Evolutionary conservation across 2,797 vertebrate genomes (phyloP).

Genomic region (Pampus argenteus): DNA sequence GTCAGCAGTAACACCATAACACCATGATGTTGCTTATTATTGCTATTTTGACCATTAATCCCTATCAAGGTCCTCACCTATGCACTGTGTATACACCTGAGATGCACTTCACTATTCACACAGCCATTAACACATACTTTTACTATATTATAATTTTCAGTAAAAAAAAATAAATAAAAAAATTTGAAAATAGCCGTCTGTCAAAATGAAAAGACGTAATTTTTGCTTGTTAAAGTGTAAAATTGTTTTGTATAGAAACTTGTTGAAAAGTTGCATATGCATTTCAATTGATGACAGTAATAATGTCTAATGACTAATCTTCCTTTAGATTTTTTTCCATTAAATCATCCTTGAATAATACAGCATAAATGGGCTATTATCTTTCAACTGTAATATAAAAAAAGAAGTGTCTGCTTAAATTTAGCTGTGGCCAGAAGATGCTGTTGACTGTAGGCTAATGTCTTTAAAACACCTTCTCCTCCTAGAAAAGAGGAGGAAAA

Average conservation of each 20-base stretch:
- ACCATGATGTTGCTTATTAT: conserved; percentile 67
- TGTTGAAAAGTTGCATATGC: conserved; percentile 63
- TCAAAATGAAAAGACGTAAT: conserved; percentile 3
- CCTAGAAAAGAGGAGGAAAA: conserved; percentile 78
- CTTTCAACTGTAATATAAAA: conserved; percentile 87
- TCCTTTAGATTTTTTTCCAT: conserved; percentile 85
- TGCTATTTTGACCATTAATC: conserved; percentile 62
- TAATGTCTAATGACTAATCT: conserved; percentile 71
- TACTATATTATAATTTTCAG: not conserved
- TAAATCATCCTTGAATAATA: conserved; percentile 89
- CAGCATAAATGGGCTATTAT: conserved; percentile 87
- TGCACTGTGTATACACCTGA: conserved; percentile 35
- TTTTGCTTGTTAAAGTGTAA: conserved; percentile 17
- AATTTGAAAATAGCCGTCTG: conserved; percentile 10
- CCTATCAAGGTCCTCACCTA: conserved; percentile 50
- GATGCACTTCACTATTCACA: conserved; percentile 21
- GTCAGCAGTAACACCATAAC: conserved; percentile 67
- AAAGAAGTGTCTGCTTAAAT: conserved; percentile 88
- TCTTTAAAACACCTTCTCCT: conserved; percentile 94
- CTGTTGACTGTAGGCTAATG: conserved; percentile 86
- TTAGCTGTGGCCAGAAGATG: conserved; percentile 86
- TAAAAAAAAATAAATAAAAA: too few species aligned
- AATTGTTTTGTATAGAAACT: conserved; percentile 49
- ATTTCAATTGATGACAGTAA: conserved; percentile 73
- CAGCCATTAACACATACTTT: conserved; percentile 22